These are phyloP conservation scores for Hemibagrus guttatus DNA, from an alignment of 2,797 vertebrate species.

Conservation along the genomic window DNA sequence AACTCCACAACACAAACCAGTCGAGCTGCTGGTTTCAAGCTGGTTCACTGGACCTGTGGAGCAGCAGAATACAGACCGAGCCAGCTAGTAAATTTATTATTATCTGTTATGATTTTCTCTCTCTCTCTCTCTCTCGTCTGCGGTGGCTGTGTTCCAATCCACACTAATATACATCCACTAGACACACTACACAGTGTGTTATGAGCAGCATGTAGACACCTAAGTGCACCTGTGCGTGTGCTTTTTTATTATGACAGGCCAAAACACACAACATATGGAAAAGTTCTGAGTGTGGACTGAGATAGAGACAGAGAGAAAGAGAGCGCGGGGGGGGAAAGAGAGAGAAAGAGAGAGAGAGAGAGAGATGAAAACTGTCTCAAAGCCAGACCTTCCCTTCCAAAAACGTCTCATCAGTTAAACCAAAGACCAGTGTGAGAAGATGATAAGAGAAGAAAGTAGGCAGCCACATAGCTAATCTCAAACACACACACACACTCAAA, in stretches of 20 bases:
- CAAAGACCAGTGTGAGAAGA: constrained; percentile 37
- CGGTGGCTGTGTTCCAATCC: no score
- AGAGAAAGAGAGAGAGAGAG: constrained; percentile 9
- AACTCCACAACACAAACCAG: no score
- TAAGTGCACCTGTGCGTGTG: background rate
- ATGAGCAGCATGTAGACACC: no score
- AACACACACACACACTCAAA: constrained; percentile 30
- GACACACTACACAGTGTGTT: no score
- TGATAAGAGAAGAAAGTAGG: constrained; percentile 45
- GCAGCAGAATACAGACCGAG: no score
- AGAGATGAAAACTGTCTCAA: constrained; percentile 10
- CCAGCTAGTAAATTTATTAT: no score
- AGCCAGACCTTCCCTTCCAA: constrained; percentile 9
- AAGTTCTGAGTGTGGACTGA: background rate
- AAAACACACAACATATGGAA: background rate
- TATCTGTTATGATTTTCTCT: no score
- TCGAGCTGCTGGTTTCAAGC: no score
- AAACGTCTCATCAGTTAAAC: constrained; percentile 37
- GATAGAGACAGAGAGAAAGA: background rate
- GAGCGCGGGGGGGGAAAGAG: background rate
- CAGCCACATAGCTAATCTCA: constrained; percentile 23
- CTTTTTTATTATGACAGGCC: background rate
- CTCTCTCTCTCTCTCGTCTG: no score
- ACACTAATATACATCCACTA: no score
- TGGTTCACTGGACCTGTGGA: no score